Evolutionary conservation across 2,888 invertebrate species (phyloP), one percentile per base, ranked within the genome.

Genomic region (Conistra vaccinii): DNA sequence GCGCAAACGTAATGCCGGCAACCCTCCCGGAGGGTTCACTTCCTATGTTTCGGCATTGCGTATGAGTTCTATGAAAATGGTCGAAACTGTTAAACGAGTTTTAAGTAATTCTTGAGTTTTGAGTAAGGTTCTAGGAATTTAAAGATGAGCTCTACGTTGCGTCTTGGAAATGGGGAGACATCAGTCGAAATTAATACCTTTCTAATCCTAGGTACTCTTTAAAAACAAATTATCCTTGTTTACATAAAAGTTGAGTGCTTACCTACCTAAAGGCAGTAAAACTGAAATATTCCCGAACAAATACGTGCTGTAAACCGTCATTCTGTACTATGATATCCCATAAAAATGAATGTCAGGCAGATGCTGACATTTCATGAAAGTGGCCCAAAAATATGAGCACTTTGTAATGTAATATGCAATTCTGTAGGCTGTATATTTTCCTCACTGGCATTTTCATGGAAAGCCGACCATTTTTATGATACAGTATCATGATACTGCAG

Each of bases 381-480:
- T 83, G 75, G 68, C 76, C 74, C 58, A 76, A 87, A 89, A 87
- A 86, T 89, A 87, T 80, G 80, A 79, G 77, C 83, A 85, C 85
- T 82, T 81, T 77, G 81, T 89, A 78, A 85, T 82, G 84, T 89
- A 88, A 88, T 89, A 88, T 88, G 88, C 88, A 90, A 90, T 90
- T 87, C 83, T 77, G 80, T 84, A 84, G 87, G 81, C 82, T 62
- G 72, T 86, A 86, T 89, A 90, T 90, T 88, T 84, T 81, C 78
- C 57, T 73, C 74, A 84, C 84, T 87, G 85, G 79, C 81, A 77
- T 86, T 84, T 83, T 81, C 70, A 76, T 80, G 77, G 71, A 80
- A 85, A 78, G 61, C 61, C 69, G 73, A 61, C 68, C 76, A 79
- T 83, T 80, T 82, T 79, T 78, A 80, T 77, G 77, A 69, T 78